These are phyloP conservation scores for Hirtodrosophila duncani DNA, from an alignment of 2,888 invertebrate genomes.

Conservation along the genomic window DNA sequence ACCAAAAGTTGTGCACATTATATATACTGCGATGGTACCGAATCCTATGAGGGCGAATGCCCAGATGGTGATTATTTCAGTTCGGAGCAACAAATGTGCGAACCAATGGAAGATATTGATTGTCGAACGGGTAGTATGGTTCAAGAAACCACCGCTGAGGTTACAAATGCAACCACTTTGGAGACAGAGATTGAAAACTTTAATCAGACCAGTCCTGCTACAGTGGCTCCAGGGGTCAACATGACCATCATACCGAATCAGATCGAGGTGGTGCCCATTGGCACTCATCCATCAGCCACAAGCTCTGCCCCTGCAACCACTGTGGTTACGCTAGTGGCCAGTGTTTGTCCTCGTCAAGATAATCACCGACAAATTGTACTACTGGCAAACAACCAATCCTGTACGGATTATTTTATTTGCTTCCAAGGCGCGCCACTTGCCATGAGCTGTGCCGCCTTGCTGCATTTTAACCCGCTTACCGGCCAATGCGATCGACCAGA, in stretches of 20 bases:
- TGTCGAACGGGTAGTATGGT: conserved; percentile 40
- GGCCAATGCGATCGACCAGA: conserved; percentile 72
- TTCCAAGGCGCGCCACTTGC: conserved; percentile 56
- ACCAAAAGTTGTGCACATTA: conserved; percentile 59
- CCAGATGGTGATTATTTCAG: conserved; percentile 59
- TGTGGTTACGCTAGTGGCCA: conserved; percentile 25
- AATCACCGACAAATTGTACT: conserved; percentile 56
- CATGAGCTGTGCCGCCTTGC: conserved; percentile 67
- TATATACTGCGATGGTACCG: conserved; percentile 65
- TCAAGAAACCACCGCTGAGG: conserved; percentile 6
- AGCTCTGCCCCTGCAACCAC: not conserved
- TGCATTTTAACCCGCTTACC: conserved; percentile 67
- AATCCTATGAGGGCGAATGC: conserved; percentile 70
- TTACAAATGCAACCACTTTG: not conserved
- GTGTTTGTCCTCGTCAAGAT: conserved; percentile 58
- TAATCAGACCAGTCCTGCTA: not conserved
- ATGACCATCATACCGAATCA: no score
- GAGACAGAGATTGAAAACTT: not conserved
- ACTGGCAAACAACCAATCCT: conserved; percentile 59
- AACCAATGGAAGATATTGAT: conserved; percentile 48
- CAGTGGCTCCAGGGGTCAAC: not conserved
- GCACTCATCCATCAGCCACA: not conserved
- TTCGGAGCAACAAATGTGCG: conserved; percentile 48
- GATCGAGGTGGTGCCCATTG: not conserved
- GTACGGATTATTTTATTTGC: conserved; percentile 73